phyloP scores from a whole-genome alignment of 2,113 vertebrate species.

The Sturnus vulgaris region DNA sequence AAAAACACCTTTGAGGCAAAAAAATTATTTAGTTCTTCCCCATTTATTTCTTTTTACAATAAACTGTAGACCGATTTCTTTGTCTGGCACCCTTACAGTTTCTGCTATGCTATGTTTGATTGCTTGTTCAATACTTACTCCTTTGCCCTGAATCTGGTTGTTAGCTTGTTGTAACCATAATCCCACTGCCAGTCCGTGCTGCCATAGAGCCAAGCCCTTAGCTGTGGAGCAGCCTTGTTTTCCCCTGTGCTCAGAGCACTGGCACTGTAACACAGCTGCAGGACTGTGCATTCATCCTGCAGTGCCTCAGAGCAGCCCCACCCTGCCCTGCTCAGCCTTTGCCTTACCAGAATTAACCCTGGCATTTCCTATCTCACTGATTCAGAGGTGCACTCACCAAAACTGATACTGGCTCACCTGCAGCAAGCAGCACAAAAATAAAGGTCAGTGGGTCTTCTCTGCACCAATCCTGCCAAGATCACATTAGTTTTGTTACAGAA shows the following conservation, averaged over 20 bases:
- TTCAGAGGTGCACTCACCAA: neutral
- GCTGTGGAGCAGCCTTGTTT: neutral
- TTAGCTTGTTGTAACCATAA: neutral
- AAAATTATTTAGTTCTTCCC: neutral
- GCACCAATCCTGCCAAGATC: neutral
- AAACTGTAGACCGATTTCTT: neutral
- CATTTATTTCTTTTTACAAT: neutral
- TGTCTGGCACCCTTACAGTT: neutral
- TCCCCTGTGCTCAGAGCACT: neutral
- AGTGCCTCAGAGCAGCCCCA: neutral
- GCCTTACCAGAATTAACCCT: neutral
- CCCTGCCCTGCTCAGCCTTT: neutral
- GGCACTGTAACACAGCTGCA: neutral
- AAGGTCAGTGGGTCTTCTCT: neutral
- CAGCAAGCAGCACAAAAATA: neutral
- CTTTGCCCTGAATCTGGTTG: neutral
- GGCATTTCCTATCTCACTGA: neutral
- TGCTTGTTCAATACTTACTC: neutral
- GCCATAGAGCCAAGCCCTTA: neutral
- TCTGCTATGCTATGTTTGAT: neutral
- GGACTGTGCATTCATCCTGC: rapidly evolving
- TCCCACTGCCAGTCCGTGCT: neutral
- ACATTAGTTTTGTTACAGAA: neutral
- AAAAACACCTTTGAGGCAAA: neutral
- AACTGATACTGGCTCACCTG: neutral